These are phyloP conservation scores for Ciconia stormi DNA, from an alignment of 2,113 vertebrate genomes.

Conservation along the genomic window DNA sequence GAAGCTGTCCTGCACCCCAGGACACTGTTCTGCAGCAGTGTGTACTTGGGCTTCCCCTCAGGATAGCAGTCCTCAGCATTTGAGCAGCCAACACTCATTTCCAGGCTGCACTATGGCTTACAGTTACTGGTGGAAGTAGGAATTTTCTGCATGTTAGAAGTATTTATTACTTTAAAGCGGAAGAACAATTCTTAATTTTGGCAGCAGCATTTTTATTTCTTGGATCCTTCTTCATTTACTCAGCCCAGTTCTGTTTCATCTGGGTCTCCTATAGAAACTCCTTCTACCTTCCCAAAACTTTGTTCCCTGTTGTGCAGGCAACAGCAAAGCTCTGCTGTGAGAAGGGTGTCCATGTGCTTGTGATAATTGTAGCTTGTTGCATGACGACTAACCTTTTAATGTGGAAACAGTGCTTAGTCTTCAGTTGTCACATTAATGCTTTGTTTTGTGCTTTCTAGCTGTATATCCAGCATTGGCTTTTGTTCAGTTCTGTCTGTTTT, in stretches of 20 bases:
- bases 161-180: background rate
- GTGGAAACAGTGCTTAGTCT: slow-evolving; percentile 26
- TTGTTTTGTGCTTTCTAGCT: slow-evolving; percentile 66
- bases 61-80: background rate
- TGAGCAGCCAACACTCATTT: background rate
- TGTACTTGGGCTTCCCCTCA: background rate
- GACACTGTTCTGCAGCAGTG: background rate
- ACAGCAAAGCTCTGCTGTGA: background rate
- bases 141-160: background rate
- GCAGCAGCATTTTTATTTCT: background rate
- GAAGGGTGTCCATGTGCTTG: background rate
- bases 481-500: slow-evolving; percentile 56
- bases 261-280: slow-evolving; percentile 1
- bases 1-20: background rate
- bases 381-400: slow-evolving; percentile 61
- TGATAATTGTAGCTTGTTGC: slow-evolving; percentile 47
- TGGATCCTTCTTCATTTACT: background rate
- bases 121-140: background rate
- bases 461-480: slow-evolving; percentile 42
- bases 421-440: slow-evolving; percentile 55
- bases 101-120: background rate
- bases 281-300: slow-evolving; percentile 40
- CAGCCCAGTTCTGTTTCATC: background rate
- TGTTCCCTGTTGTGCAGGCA: slow-evolving; percentile 12
- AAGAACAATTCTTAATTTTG: background rate